phyloP scores from a whole-genome alignment of 1,140 invertebrate species.

The Diachasma alloeum region DNA sequence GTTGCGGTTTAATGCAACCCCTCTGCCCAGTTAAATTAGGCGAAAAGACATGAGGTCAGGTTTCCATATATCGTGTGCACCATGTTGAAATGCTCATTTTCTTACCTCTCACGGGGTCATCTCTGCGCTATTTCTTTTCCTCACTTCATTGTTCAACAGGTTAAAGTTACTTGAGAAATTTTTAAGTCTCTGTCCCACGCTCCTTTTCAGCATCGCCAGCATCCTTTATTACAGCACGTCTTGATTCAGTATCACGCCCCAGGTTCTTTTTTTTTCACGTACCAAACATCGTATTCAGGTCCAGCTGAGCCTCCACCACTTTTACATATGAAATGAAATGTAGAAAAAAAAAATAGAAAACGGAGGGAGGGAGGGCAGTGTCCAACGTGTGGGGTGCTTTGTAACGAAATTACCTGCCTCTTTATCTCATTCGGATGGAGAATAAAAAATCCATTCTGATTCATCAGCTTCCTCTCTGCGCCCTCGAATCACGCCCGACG shows the following conservation, averaged over 20 bases:
- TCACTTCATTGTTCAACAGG: background rate
- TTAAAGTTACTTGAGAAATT: background rate
- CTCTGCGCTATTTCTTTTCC: background rate
- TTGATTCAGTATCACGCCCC: constrained; percentile 55
- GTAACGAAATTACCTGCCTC: background rate
- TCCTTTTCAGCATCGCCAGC: constrained; percentile 43
- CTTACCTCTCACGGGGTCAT: background rate
- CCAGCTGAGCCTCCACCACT: background rate
- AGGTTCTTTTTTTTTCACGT: background rate
- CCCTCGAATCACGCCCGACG: background rate
- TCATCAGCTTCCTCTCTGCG: background rate
- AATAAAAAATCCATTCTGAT: constrained; percentile 4
- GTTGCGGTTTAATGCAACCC: constrained; percentile 16
- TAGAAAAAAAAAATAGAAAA: background rate
- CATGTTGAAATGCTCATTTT: constrained; percentile 5
- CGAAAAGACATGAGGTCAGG: constrained; percentile 46
- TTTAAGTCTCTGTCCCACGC: constrained; percentile 42
- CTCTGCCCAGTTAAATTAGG: constrained; percentile 59
- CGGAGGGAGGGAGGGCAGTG: background rate
- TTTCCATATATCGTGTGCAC: constrained; percentile 6
- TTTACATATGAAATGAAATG: constrained; percentile 46
- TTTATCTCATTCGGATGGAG: background rate
- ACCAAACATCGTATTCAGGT: background rate
- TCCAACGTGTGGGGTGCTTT: background rate
- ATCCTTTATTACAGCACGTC: constrained; percentile 50